These are phyloP conservation scores for Novumbra hubbsi DNA, from an alignment of 2,797 vertebrate genomes.

Conservation along the genomic window DNA sequence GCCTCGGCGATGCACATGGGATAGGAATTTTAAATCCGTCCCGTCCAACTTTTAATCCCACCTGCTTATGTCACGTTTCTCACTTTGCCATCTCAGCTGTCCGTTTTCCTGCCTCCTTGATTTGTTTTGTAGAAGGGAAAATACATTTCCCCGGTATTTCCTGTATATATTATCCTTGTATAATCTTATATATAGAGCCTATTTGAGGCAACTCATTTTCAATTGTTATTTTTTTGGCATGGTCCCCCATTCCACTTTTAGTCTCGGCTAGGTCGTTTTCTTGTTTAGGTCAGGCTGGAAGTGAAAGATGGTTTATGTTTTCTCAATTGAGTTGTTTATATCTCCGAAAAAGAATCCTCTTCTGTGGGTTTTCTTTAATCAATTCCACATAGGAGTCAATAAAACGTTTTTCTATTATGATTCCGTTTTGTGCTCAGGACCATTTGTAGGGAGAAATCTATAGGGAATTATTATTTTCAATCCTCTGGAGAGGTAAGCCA, in stretches of 20 bases:
- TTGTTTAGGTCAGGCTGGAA: too few species aligned
- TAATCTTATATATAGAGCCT: neutral
- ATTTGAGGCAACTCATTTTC: neutral
- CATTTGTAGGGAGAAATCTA: neutral
- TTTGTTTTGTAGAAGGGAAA: conserved; percentile 13
- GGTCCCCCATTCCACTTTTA: neutral
- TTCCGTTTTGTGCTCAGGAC: neutral
- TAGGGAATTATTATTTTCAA: conserved; percentile 7
- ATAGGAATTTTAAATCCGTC: neutral
- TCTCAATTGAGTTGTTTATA: neutral
- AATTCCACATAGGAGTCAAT: neutral
- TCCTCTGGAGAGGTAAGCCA: neutral
- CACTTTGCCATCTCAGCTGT: neutral
- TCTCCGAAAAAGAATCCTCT: neutral
- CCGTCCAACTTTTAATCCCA: neutral
- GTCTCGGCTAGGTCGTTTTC: neutral
- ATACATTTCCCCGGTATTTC: neutral
- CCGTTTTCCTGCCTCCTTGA: conserved; percentile 11
- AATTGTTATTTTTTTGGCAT: neutral
- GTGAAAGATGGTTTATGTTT: neutral
- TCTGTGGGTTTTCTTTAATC: conserved; percentile 15
- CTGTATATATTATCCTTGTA: neutral
- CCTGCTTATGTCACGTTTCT: neutral
- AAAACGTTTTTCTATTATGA: conserved; percentile 2
- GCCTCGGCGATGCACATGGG: neutral